phyloP scores from a whole-genome alignment of 2,888 invertebrate genomes.

The Empis livida region DNA sequence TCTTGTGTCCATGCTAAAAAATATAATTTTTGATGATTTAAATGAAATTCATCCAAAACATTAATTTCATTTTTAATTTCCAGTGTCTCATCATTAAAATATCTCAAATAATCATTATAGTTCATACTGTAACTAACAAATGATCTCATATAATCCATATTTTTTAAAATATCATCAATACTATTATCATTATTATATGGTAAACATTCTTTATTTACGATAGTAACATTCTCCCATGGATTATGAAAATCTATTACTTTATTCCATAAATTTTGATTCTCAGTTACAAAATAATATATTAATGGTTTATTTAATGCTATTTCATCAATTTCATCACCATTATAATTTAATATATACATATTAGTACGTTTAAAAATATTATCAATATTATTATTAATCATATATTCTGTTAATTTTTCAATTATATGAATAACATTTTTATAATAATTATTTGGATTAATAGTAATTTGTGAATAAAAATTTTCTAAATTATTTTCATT shows the following conservation, averaged over 20 bases:
- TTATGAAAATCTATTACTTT: neutral
- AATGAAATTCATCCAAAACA: neutral
- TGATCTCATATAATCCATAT: neutral
- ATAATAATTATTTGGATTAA: constrained; percentile 6
- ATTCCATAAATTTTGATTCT: neutral
- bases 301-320: neutral
- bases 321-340: neutral
- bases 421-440: constrained; percentile 4
- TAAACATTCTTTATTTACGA: neutral
- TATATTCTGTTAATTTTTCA: too few relatives aligned
- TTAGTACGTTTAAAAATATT: too few relatives aligned
- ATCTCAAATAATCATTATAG: neutral
- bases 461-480: constrained; percentile 3
- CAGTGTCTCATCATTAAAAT: neutral
- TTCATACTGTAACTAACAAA: neutral
- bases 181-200: neutral
- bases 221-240: neutral
- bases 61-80: neutral
- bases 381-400: too few relatives aligned
- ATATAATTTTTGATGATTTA: neutral
- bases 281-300: neutral
- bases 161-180: neutral
- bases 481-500: neutral
- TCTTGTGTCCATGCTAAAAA: neutral
- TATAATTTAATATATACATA: too few relatives aligned